Evolutionary conservation across 2,888 invertebrate species (phyloP).

Genomic region (Dynastes grantii): DNA sequence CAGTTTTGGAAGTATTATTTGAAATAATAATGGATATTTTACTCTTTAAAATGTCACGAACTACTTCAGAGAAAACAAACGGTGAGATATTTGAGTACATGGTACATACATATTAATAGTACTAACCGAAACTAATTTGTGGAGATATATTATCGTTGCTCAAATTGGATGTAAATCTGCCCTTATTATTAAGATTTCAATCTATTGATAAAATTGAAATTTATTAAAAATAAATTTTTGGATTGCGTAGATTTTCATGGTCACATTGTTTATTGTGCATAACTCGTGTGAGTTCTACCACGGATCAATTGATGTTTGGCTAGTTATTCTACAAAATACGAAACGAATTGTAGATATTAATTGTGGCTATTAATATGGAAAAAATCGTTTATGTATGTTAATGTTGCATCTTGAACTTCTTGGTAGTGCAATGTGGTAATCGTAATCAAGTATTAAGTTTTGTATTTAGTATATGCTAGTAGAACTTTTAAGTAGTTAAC

Average conservation of each 20-base stretch:
- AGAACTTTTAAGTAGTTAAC: too few species aligned
- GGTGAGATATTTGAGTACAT: conserved; percentile 31
- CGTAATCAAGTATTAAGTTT: too few species aligned
- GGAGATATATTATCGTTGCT: background rate
- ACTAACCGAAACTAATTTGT: conserved; percentile 23
- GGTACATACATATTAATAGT: conserved; percentile 22
- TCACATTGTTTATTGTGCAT: too few species aligned
- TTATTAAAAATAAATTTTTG: background rate
- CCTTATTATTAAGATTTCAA: too few species aligned
- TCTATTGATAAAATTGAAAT: conserved; percentile 22
- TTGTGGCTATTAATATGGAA: background rate
- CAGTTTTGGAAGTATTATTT: conserved; percentile 38
- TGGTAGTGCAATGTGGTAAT: too few species aligned
- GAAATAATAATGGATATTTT: conserved; percentile 23
- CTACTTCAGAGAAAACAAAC: conserved; percentile 20
- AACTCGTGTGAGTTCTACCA: too few species aligned
- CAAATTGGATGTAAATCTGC: conserved; percentile 2
- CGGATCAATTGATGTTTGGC: too few species aligned
- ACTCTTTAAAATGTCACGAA: conserved; percentile 14
- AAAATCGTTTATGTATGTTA: background rate
- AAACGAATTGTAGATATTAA: background rate
- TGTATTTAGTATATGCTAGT: too few species aligned
- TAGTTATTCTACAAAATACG: too few species aligned
- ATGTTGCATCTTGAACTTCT: too few species aligned
- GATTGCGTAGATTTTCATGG: too few species aligned